Evolutionary conservation across 2,797 vertebrate genomes (phyloP).

Genomic region (Gymnothorax javanicus): DNA sequence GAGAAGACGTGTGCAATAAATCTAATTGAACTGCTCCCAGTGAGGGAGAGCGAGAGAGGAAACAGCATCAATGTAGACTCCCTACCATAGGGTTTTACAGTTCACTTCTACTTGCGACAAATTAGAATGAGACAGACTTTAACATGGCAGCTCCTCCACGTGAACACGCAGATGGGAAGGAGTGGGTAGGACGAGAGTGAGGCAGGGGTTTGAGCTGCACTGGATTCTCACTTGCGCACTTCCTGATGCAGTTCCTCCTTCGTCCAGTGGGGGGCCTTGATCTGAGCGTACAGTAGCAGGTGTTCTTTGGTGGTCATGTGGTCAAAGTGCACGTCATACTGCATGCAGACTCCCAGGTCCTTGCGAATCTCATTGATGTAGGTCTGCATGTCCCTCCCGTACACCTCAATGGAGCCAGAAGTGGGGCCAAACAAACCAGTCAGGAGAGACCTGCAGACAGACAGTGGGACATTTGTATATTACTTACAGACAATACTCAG

Average conservation of each 20-base stretch:
- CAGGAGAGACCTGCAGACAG: constrained; percentile 85
- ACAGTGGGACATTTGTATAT: background rate
- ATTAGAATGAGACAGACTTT: no score
- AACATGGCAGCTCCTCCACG: no score
- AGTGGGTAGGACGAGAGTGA: no score
- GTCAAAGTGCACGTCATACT: constrained; percentile 91
- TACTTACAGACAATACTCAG: background rate
- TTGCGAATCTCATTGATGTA: constrained; percentile 77
- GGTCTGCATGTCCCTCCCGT: constrained; percentile 84
- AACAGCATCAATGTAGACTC: no score
- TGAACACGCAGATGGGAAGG: no score
- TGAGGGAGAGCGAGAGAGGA: no score
- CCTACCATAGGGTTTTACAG: no score
- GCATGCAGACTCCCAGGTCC: constrained; percentile 95
- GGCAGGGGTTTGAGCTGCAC: background rate
- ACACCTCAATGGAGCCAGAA: constrained; percentile 86
- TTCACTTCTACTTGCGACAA: no score
- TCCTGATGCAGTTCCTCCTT: constrained; percentile 78
- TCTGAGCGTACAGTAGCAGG: constrained; percentile 88
- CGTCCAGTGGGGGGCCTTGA: constrained; percentile 91
- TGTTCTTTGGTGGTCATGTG: constrained; percentile 93
- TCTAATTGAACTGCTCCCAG: no score
- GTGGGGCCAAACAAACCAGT: constrained; percentile 87
- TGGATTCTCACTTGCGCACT: constrained; percentile 78
- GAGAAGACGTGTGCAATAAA: no score